Evolutionary conservation across 1,140 invertebrate species (phyloP), one percentile per base, ranked within the genome.

Genomic region (Diplogasteroides magnus): DNA sequence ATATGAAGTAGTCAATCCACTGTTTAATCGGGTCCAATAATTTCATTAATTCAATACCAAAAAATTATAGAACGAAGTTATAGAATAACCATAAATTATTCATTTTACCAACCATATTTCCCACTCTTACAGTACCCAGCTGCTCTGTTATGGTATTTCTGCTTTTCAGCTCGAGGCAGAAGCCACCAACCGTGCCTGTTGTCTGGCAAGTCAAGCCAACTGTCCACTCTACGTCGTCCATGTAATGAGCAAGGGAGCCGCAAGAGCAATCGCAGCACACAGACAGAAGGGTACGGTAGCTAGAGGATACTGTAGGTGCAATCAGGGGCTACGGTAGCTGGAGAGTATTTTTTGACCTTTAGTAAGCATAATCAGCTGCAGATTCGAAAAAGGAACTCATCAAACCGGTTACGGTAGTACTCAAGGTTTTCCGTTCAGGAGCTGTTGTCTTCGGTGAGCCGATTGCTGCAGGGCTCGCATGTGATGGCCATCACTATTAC

Each of bases 181-280:
- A 86, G 96, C 96, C 29, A 92, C 93, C 1, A 90, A 93, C 28
- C 87, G 96, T 80, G 95, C 94, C 19, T 94, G 93, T 82, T 89
- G 91, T 65, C 89, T 98, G 76, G 93, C 95, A 60, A 90, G 92
- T 83, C 91, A 94, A 88, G 89, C 90, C 71, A 88, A 90, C 79
- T 90, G 91, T 82, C 94, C 94, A 3, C 87, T 97, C 66, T 97
- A 97, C 87, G 88, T 98, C 79, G 93, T 96, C 76, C 93, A 97
- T 88, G 91, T 97, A 77, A 97, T 96, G 93, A 93, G 91, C 78
- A 91, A 74, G 59, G 88, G 88, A 77, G 91, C 94, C n/a, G 91
- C 89, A 57, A 87, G 90, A 77, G 88, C 89, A 60, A 85, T 97
- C 73, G 87, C 88, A 19, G 84, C 86, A 62, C 90, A 90, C 59